Evolutionary conservation across 2,797 vertebrate genomes (phyloP), one percentile per base, ranked within the genome.

Genomic region (Takifugu rubripes): DNA sequence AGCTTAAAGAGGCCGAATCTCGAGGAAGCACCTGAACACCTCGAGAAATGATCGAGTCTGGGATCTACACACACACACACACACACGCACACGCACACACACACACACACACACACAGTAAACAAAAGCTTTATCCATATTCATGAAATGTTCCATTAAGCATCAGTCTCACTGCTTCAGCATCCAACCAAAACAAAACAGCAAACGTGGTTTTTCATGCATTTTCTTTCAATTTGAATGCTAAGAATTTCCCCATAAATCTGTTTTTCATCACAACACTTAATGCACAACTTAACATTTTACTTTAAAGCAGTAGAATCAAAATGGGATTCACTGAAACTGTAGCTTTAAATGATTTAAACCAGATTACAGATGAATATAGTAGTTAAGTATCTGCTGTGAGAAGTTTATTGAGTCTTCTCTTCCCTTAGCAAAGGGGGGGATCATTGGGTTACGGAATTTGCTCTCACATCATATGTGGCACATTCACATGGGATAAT

Each of bases 21-120:
- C 95, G 93, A 87, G 96, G 96, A 81, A 98, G 94, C 88, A 97
- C 95, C 92, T 98, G 96, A 91, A 98, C 94, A 52, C 96, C 96
- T 91, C 95, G 94, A 88, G 96, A 98, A 81, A 97, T 96, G 83
- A 98, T 97, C 74, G 95, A 96, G 84, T 98, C 95, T 89, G 96
- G 96, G 90, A 97, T 97, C 95, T 98, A 72, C 70, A 67, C 49
- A 60, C 54, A 61, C 40, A 61, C 52, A 63, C 54, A 54, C 44
- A 56, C 52, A 25, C 58, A 48, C 61, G 69, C 47, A 58, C 15
- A 66, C 7, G 49, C 52, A 26, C 64, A 49, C 52, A 63, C 58
- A 60, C 49, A 59, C 44, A 54, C 60, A 62, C 52, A 54, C 25
- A 61, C 40, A 53, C 8, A 59, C 50, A 59, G 42, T 55, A 11